Base-by-base conservation (phyloP, 2,113 vertebrate species). In the Probosciger aterrimus region DNA sequence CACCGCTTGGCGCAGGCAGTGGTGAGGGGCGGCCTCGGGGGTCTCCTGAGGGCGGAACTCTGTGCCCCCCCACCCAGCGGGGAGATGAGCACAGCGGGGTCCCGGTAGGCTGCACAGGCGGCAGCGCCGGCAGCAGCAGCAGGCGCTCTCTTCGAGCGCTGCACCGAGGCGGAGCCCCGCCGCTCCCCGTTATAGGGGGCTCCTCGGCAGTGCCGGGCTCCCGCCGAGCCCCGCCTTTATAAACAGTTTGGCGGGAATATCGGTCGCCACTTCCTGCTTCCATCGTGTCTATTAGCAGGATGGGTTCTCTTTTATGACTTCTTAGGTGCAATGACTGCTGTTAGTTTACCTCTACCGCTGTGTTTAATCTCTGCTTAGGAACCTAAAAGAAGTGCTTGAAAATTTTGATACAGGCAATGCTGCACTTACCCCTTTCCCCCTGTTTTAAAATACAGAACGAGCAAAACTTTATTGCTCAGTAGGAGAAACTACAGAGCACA, bases 241-340 rank as follows among this genome's bases (percentile, higher is more conserved):
- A 14, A 20, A 37, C 22, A 4, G 39, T 6, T 19, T 3, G 25
- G 22, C 3, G 3, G 33, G n/a, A 25, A 4, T 3, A 4, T 8
- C 73, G 4, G 82, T 15, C 33, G 10, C 15, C 37, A 14, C 4
- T 18, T 8, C 9, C 30, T 27, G 18, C 23, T n/a, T 9, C 12
- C 7, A 14, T 22, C 24, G 9, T 27, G 18, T 1, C 19, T 18
- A 3, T 24, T 6, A 1, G 31, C 74, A 1, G 41, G 31, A 18
- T 5, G 23, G 2, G 4, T 6, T 33, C 25, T 16, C 23, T 15
- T 18, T 9, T 8, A 9, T 6, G 15, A 6, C 33, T 16, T 17
- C 14, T 16, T 8, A 15, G 43, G 22, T 18, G 46, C 24, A 1
- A 20, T 49, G 43, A 47, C 8, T n/a, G 4, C 11, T 33, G 33